Evolutionary conservation across 2,888 invertebrate genomes (phyloP).

Genomic region (Aleiodes testaceus): DNA sequence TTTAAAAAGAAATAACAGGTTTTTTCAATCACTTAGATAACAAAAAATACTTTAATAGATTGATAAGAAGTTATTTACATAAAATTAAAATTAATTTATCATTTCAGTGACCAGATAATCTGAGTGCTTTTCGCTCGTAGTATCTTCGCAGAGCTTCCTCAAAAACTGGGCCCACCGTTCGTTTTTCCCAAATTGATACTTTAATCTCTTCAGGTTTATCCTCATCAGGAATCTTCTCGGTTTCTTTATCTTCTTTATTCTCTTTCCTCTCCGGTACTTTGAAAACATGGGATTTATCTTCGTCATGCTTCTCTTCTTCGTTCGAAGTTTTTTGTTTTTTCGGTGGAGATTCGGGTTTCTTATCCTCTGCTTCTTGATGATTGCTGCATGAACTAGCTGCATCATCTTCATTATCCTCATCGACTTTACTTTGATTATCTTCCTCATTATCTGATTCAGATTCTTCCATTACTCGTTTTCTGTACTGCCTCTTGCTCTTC

Average conservation of each 20-base stretch:
- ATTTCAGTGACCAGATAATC: conserved; percentile 61
- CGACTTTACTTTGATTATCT: conserved; percentile 44
- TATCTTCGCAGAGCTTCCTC: conserved; percentile 85
- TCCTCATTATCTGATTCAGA: conserved; percentile 52
- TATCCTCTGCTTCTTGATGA: conserved; percentile 9
- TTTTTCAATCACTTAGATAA: background rate
- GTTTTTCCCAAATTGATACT: conserved; percentile 86
- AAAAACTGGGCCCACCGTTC: conserved; percentile 86
- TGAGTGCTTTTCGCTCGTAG: conserved; percentile 81
- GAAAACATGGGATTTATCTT: conserved; percentile 33
- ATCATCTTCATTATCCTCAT: conserved; percentile 16
- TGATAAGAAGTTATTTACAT: background rate
- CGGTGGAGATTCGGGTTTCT: conserved; percentile 29
- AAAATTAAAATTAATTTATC: background rate
- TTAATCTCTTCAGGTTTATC: conserved; percentile 67
- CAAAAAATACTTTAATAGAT: background rate
- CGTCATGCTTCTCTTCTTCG: conserved; percentile 40
- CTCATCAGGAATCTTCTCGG: conserved; percentile 42
- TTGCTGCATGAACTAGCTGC: background rate
- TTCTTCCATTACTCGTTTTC: conserved; percentile 50
- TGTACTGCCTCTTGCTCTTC: conserved; percentile 49
- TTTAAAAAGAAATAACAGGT: background rate
- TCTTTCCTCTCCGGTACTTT: conserved; percentile 10
- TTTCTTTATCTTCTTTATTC: conserved; percentile 34
- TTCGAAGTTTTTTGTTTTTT: conserved; percentile 21